phyloP scores from a whole-genome alignment of 1,140 invertebrate species.

The Sitophilus oryzae region DNA sequence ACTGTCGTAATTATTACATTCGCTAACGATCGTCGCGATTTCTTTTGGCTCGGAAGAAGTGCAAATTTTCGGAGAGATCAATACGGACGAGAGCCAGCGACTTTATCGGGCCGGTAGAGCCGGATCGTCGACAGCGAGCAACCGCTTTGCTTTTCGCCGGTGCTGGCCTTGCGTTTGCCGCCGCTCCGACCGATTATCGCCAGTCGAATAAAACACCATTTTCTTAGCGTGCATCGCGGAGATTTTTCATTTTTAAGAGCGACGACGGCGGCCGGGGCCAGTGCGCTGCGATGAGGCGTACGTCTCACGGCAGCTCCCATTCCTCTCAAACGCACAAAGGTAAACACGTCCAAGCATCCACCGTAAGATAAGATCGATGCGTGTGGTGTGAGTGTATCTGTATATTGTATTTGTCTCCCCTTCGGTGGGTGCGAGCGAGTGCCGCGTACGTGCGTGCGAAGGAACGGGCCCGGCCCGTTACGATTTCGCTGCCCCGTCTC shows the following conservation, averaged over 20 bases:
- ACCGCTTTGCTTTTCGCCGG: no score
- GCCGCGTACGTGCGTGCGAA: no score
- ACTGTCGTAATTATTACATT: no score
- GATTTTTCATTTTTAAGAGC: no score
- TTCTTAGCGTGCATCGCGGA: background rate
- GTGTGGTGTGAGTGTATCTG: background rate
- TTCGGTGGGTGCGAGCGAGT: no score
- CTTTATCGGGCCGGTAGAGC: background rate
- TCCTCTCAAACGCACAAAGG: conserved; percentile 41
- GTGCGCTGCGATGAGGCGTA: conserved; percentile 17
- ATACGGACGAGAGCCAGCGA: background rate
- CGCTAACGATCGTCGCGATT: background rate
- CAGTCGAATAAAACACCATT: background rate
- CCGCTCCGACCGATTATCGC: background rate
- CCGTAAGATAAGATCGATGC: background rate
- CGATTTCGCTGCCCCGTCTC: no score
- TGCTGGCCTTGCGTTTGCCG: background rate
- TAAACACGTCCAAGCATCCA: conserved; percentile 26
- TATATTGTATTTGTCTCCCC: no score
- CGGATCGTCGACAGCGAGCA: background rate
- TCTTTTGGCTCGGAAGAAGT: background rate
- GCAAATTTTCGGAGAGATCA: no score
- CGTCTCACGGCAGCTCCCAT: conserved; percentile 9
- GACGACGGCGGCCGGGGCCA: background rate
- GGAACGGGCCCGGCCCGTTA: no score